Conservation (phyloP, 2,113 vertebrate species). For the Sylvia atricapilla region DNA sequence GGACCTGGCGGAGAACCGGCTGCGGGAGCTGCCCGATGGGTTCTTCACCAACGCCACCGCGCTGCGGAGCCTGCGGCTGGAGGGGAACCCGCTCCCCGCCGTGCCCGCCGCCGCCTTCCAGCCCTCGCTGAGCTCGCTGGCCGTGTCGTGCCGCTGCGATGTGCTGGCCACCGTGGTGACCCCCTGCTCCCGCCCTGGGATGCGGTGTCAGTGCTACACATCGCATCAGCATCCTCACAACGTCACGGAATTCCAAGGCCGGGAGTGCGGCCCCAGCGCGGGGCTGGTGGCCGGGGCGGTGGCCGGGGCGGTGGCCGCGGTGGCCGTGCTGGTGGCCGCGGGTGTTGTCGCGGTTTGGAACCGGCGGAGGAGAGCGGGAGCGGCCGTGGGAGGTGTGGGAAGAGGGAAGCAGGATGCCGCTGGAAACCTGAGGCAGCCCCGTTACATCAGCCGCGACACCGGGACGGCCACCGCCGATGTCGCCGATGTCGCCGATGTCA, state of each 20-base stretch:
- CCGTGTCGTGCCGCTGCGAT: constrained; percentile 7
- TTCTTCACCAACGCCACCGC: neutral
- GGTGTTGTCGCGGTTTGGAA: rapidly evolving
- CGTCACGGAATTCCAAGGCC: neutral
- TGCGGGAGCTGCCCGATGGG: rapidly evolving
- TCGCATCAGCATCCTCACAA: rapidly evolving
- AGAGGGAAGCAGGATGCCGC: rapidly evolving
- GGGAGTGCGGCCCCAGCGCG: rapidly evolving
- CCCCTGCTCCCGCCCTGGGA: rapidly evolving
- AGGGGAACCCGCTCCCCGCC: neutral
- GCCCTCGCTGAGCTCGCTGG: neutral
- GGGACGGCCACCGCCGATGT: rapidly evolving
- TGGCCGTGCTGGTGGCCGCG: neutral
- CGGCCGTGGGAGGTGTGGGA: rapidly evolving
- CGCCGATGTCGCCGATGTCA: rapidly evolving
- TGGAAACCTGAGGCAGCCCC: neutral
- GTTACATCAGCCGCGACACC: neutral
- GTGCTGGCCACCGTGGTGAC: neutral
- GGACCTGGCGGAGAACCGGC: constrained; percentile 34
- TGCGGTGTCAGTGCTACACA: rapidly evolving
- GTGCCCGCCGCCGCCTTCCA: neutral
- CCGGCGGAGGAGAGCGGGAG: neutral
- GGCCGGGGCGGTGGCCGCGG: rapidly evolving
- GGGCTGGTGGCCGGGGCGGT: neutral
- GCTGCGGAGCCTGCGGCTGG: neutral